Percentiles rank a stretch among this genome's conserved stretches.
These are phyloP conservation scores for Crocodylus rhombifer DNA, from an alignment of 2,797 vertebrate species.

Conservation along the genomic window DNA sequence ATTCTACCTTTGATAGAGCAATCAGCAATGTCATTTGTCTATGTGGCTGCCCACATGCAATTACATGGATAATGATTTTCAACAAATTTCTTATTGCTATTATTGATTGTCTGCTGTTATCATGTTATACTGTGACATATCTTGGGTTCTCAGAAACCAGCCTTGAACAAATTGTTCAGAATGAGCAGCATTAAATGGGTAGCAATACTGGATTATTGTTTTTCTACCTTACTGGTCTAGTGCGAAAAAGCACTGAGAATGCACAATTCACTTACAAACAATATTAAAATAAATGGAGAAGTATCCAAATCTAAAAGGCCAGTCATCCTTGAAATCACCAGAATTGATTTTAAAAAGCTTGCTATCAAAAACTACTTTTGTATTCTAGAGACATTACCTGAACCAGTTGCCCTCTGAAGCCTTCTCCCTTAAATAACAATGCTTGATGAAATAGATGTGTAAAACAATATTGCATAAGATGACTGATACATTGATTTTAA, in stretches of 20 bases:
- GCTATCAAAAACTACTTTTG: slow-evolving; percentile 7
- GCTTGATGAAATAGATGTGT: neutral
- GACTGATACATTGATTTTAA: neutral
- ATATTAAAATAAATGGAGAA: neutral
- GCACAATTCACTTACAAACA: slow-evolving; percentile 3
- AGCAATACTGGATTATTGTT: neutral
- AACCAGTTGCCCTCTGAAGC: slow-evolving; percentile 6
- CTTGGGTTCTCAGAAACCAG: slow-evolving; percentile 1
- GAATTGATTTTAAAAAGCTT: slow-evolving; percentile 40
- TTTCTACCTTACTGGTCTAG: neutral
- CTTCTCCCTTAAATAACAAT: slow-evolving; percentile 11
- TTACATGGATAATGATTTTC: neutral
- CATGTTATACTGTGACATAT: neutral
- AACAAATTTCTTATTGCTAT: neutral
- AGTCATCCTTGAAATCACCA: slow-evolving; percentile 53
- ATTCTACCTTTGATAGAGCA: neutral
- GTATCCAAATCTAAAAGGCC: slow-evolving; percentile 16
- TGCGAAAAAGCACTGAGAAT: neutral
- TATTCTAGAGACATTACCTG: neutral
- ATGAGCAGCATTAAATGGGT: neutral
- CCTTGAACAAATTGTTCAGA: neutral
- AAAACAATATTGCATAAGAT: neutral
- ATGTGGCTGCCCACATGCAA: neutral
- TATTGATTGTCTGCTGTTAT: slow-evolving; percentile 21
- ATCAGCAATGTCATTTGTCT: neutral